Base-by-base conservation (phyloP, 1,140 invertebrate genomes). In the Acyrthosiphon pisum region DNA sequence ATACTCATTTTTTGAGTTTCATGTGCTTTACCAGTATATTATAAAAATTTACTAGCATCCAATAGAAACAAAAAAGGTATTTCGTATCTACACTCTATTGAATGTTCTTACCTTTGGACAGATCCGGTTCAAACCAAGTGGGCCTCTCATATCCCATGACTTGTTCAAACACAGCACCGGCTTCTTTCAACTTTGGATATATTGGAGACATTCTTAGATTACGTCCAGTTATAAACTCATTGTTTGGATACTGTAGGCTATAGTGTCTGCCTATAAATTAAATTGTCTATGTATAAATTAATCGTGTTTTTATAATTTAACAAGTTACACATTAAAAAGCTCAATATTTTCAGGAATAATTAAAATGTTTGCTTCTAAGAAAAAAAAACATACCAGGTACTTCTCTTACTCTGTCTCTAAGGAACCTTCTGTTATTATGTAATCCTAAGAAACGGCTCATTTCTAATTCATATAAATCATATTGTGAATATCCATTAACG, bases 61-160 rank as follows among this genome's bases (percentile, higher is more conserved):
- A 6, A 68, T 18, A 0, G 14, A 68, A 68, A 68, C 30, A 68
- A 68, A n/a, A 68, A 18, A 68, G 4, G 4, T 68, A 68, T n/a
- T 6, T n/a, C n/a, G 30, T 68, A n/a, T n/a, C n/a, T n/a, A 68
- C 20, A 68, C 11, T n/a, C 4, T n/a, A 68, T 4, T 18, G 60
- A 18, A n/a, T 76, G 30, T 76, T 6, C 81, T 30, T 86, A 93
- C 91, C 81, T 53, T 86, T 81, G 9, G 87, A 53, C 48, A 93
- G 46, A 26, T 84, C 83, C 48, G 95, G 95, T 94, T 98, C 97
- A 95, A 99, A 99, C 97, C 98, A 99, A 68, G 98, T 97, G 1
- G 99, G 98, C 94, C 99, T 96, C 95, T 99, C 99, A 95, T 99
- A 99, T 3, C 99, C 99, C 98, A 99, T 99, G 48, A 98, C 98